These are phyloP conservation scores for Bubo scandiacus DNA, from an alignment of 2,113 vertebrate species.

Conservation along the genomic window DNA sequence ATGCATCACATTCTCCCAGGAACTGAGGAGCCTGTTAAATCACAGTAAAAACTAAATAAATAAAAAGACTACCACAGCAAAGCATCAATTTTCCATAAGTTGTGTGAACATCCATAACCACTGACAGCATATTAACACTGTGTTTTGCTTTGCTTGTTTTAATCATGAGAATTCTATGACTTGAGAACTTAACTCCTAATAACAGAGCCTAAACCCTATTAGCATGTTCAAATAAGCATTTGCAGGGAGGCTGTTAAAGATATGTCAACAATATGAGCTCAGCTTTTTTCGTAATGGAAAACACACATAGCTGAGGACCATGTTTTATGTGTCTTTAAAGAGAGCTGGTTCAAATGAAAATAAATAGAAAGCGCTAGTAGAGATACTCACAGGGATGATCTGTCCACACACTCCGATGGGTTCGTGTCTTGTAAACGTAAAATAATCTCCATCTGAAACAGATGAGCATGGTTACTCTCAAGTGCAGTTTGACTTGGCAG, in stretches of 20 bases:
- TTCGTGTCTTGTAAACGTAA: slow-evolving; percentile 96
- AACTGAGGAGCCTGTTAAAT: slow-evolving; percentile 67
- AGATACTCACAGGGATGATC: slow-evolving; percentile 97
- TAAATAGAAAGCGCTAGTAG: slow-evolving; percentile 65
- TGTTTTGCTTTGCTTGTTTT: slow-evolving; percentile 75
- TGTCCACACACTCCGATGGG: slow-evolving; percentile 99
- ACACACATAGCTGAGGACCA: slow-evolving; percentile 68
- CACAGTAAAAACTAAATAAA: slow-evolving; percentile 74
- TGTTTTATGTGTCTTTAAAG: slow-evolving; percentile 74
- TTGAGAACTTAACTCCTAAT: slow-evolving; percentile 73
- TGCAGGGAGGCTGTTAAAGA: slow-evolving; percentile 80
- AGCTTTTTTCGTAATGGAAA: slow-evolving; percentile 74
- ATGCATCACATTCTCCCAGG: slow-evolving; percentile 61
- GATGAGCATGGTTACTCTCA: slow-evolving; percentile 65
- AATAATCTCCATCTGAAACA: slow-evolving; percentile 96
- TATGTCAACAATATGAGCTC: slow-evolving; percentile 79
- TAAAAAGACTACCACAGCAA: slow-evolving; percentile 72
- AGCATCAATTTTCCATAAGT: slow-evolving; percentile 71
- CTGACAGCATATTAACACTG: slow-evolving; percentile 69
- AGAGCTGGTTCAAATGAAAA: slow-evolving; percentile 74
- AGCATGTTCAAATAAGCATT: slow-evolving; percentile 83
- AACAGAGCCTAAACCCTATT: slow-evolving; percentile 73
- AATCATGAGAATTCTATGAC: slow-evolving; percentile 75
- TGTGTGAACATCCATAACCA: slow-evolving; percentile 65
- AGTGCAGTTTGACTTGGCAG: slow-evolving; percentile 49